Conservation (phyloP, 2,888 invertebrate species). For the Thereva unica region DNA sequence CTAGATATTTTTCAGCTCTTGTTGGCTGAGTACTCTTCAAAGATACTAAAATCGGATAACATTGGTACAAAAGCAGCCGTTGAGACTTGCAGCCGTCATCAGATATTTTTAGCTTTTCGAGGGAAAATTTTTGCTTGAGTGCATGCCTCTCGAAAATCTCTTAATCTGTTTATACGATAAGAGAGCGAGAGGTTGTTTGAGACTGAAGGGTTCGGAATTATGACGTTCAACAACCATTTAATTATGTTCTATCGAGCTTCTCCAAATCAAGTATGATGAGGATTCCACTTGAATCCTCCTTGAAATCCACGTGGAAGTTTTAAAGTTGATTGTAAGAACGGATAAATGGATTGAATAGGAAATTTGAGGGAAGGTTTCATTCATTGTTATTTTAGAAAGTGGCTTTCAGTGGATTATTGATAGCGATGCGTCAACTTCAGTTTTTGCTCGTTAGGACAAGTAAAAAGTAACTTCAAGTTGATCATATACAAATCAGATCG, state of each 20-base stretch:
- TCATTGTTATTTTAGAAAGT: no score
- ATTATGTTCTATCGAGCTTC: conserved; percentile 24
- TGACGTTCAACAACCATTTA: conserved; percentile 33
- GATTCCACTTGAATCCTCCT: background rate
- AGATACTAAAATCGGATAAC: conserved; percentile 3
- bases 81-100: conserved; percentile 26
- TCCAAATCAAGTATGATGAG: conserved; percentile 14
- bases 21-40: conserved; percentile 6
- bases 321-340: no score
- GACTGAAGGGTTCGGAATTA: conserved; percentile 4
- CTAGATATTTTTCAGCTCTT: conserved; percentile 27
- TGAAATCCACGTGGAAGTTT: background rate
- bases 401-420: no score
- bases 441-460: no score
- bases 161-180: conserved; percentile 21
- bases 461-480: no score
- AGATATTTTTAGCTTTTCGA: background rate
- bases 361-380: no score
- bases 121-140: conserved; percentile 16
- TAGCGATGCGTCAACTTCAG: no score
- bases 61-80: conserved; percentile 18
- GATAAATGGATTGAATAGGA: no score
- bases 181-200: background rate
- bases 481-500: no score
- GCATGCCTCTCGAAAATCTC: conserved; percentile 15